Evolutionary conservation across 2,888 invertebrate genomes (phyloP).

Genomic region (Stramonita haemastoma): DNA sequence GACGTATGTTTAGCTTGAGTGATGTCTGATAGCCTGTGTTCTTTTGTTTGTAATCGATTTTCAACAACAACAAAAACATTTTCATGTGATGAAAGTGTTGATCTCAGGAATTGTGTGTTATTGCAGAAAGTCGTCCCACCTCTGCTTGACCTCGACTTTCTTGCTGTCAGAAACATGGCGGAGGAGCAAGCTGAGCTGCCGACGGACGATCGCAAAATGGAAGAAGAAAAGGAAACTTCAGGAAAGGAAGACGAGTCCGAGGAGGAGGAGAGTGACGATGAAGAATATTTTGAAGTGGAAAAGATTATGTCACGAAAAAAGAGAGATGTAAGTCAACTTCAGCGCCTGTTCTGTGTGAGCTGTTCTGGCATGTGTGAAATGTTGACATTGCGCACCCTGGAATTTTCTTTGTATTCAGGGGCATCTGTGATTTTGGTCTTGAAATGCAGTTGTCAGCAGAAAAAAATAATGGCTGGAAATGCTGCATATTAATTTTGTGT

Average conservation of each 20-base stretch:
- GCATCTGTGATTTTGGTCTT: conserved; percentile 28
- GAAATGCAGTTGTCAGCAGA: conserved; percentile 41
- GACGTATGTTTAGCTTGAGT: conserved; percentile 3
- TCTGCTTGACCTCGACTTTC: conserved; percentile 49
- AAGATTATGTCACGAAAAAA: conserved; percentile 61
- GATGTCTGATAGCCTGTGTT: neutral
- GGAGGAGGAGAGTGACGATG: conserved; percentile 52
- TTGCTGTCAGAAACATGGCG: conserved; percentile 59
- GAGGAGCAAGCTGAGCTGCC: conserved; percentile 49
- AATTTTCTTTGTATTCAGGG: conserved; percentile 41
- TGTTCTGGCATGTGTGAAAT: conserved; percentile 41
- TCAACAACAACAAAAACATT: neutral
- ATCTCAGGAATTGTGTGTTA: neutral
- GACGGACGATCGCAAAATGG: conserved; percentile 45
- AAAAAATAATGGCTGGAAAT: neutral
- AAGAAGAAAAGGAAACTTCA: conserved; percentile 38
- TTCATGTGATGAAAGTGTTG: neutral
- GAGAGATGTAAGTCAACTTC: conserved; percentile 57
- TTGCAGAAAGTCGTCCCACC: conserved; percentile 47
- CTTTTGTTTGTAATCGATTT: neutral
- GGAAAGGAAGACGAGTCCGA: conserved; percentile 40
- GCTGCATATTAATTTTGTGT: neutral
- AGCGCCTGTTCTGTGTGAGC: neutral
- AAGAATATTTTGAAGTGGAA: conserved; percentile 66
- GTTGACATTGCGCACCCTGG: conserved; percentile 40